These are phyloP conservation scores for Pollicipes pollicipes DNA, from an alignment of 1,140 invertebrate species.

Conservation along the genomic window DNA sequence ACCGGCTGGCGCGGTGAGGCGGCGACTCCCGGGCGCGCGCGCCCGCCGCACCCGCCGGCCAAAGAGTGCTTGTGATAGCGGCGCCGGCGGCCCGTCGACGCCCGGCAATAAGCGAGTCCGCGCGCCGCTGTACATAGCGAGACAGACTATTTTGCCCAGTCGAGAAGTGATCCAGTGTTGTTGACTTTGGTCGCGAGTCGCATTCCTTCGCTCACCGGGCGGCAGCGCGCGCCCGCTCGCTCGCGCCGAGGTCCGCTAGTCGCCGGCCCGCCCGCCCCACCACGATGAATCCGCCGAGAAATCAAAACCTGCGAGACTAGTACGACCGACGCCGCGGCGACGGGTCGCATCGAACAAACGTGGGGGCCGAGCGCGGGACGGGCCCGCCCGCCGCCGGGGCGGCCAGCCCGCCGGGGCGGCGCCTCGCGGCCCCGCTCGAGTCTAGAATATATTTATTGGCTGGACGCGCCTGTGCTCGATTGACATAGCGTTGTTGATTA, in stretches of 20 bases:
- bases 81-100: too few species aligned
- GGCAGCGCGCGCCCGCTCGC: too few species aligned
- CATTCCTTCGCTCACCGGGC: not conserved
- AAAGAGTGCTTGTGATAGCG: not conserved
- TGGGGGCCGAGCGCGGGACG: too few species aligned
- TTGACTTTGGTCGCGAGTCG: not conserved
- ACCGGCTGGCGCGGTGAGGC: slow-evolving; percentile 16
- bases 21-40: not conserved
- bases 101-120: too few species aligned
- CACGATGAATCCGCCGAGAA: not conserved
- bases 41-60: too few species aligned
- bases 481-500: not conserved
- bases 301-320: not conserved
- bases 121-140: not conserved
- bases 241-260: too few species aligned
- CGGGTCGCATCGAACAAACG: not conserved
- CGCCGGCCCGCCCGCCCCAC: too few species aligned
- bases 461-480: not conserved
- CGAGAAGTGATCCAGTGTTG: not conserved
- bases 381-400: too few species aligned
- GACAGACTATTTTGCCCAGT: slow-evolving; percentile 1
- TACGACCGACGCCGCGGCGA: too few species aligned
- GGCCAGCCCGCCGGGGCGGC: too few species aligned
- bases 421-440: not conserved
- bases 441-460: not conserved